Conservation (phyloP, 2,888 invertebrate genomes). For the Thymelicus sylvestris region DNA sequence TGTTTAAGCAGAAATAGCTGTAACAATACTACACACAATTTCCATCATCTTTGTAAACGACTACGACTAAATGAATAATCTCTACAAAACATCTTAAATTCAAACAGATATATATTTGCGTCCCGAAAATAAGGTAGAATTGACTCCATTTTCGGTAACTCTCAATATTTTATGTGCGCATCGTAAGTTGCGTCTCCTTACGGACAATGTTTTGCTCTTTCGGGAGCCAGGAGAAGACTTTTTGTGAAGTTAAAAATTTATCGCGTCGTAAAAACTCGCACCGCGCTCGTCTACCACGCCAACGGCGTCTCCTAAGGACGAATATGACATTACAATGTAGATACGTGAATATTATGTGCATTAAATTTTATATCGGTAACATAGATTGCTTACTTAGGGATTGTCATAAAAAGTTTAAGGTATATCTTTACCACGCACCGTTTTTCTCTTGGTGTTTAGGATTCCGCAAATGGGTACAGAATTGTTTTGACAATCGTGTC, state of each 20-base stretch:
- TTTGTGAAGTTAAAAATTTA: conserved; percentile 80
- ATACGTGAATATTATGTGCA: conserved; percentile 50
- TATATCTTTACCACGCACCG: not conserved
- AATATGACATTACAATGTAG: conserved; percentile 68
- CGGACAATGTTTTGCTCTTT: conserved; percentile 57
- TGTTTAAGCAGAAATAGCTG: too few species aligned
- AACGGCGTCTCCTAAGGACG: conserved; percentile 57
- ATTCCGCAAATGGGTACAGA: not conserved
- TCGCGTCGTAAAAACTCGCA: conserved; percentile 73
- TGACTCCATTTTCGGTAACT: conserved; percentile 14
- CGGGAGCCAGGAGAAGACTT: conserved; percentile 61
- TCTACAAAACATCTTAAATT: not conserved
- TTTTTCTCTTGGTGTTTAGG: not conserved
- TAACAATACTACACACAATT: not conserved
- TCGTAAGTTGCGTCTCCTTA: conserved; percentile 39
- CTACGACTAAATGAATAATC: too few species aligned
- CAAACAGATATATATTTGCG: not conserved
- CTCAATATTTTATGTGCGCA: conserved; percentile 16
- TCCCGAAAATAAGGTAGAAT: conserved; percentile 13
- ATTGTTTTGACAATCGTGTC: too few species aligned
- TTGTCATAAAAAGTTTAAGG: conserved; percentile 26
- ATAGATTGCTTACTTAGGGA: conserved; percentile 45
- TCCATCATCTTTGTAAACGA: not conserved
- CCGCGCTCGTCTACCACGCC: conserved; percentile 62
- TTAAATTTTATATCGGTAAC: conserved; percentile 46